phyloP scores from a whole-genome alignment of 2,888 invertebrate genomes.

The Tetropium fuscum region DNA sequence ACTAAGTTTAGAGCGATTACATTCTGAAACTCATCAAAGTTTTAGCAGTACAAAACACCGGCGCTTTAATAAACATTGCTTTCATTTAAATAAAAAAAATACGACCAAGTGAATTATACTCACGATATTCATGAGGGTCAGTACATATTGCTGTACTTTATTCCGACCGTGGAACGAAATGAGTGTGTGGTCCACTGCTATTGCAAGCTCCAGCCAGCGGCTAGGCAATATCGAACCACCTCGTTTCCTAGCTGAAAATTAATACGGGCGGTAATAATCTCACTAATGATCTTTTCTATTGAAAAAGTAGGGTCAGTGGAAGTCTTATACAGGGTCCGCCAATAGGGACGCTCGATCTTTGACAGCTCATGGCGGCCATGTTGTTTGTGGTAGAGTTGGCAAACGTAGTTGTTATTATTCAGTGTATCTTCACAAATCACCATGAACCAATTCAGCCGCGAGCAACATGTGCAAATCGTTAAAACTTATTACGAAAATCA shows the following conservation, averaged over 20 bases:
- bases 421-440: too few relatives aligned
- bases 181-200: conserved; percentile 80
- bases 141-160: conserved; percentile 77
- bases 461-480: too few relatives aligned
- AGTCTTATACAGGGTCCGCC: too few relatives aligned
- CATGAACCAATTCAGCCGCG: too few relatives aligned
- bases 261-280: conserved; percentile 11
- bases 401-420: too few relatives aligned
- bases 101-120: conserved; percentile 63
- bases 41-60: neutral
- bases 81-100: neutral
- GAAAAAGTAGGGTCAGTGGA: too few relatives aligned
- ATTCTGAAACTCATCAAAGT: conserved; percentile 4
- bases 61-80: neutral
- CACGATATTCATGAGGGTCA: conserved; percentile 86
- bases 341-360: too few relatives aligned
- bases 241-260: conserved; percentile 41
- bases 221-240: conserved; percentile 41
- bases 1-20: conserved; percentile 1
- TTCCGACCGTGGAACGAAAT: conserved; percentile 79
- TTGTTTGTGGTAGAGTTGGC: too few relatives aligned
- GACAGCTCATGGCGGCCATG: too few relatives aligned
- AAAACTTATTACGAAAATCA: too few relatives aligned
- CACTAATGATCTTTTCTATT: too few relatives aligned
- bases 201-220: conserved; percentile 78